Base-by-base conservation (phyloP, 2,888 invertebrate species). In the Drosophila pullipes region DNA sequence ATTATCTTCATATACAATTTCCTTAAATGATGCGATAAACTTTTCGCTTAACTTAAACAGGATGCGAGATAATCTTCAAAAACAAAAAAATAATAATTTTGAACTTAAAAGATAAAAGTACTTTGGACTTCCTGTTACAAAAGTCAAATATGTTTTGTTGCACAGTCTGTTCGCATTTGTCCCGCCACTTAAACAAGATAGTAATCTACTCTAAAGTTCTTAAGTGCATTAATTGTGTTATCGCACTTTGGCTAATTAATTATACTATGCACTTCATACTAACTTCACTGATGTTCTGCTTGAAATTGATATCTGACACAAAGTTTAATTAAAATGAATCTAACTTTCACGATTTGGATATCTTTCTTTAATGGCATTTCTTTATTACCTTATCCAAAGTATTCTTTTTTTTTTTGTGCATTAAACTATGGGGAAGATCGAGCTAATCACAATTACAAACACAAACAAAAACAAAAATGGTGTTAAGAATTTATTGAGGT, bases 291-390 rank as follows among this genome's bases (percentile, higher is more conserved):
- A 63, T 64, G 61, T 52, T 69, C 47, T 63, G 35, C 31, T n/a
- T n/a, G n/a, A n/a, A 67, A 55, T 39, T 52, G 50, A 64, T 50
- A 62, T 50, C 13, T 16, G 11, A 50, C 41, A 54, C 54, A 37
- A 69, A 74, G 63, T 39, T 61, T 74, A 53, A 73, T 76, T 62
- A 47, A 57, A 63, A 63, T 33, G 49, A 65, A 50, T 33, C 44
- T 7, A 13, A 11, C 16, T 16, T 62, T 54, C 60, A 53, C 59
- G 52, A 64, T 74, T 68, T 64, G 47, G 30, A 60, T 78, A 57
- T 25, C 16, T 16, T 47, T 65, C 58, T 59, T 49, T 4, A 47
- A 61, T 78, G 31, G 50, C 28, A 66, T 50, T 58, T 80, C 63
- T 69, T 30, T 22, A 75, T 64, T 61, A 44, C 22, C 39, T 22